phyloP scores from a whole-genome alignment of 92 coral and sea anemone species.

The Desmophyllum pertusum region DNA sequence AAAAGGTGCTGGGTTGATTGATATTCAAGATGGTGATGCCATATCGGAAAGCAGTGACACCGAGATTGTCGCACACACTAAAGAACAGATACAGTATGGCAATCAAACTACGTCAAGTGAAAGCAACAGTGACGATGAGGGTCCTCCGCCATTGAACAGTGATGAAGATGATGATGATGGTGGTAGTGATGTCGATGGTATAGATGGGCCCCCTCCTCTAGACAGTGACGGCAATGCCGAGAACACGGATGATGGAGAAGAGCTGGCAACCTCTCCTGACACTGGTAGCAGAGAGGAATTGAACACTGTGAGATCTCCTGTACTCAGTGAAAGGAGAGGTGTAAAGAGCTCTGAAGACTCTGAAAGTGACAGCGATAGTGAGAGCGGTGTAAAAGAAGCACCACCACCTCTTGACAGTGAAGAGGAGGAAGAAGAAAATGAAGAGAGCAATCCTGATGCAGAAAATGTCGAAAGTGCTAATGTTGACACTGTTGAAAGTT shows the following conservation, averaged over 20 bases:
- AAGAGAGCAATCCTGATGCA: slow-evolving; percentile 8
- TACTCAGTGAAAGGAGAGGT: neutral
- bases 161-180: slow-evolving; percentile 76
- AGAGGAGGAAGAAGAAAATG: slow-evolving; percentile 34
- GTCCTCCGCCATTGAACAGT: slow-evolving; percentile 82
- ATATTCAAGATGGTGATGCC: slow-evolving; percentile 89
- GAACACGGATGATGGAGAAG: slow-evolving; percentile 21
- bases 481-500: slow-evolving; percentile 13
- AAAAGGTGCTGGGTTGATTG: slow-evolving; percentile 57
- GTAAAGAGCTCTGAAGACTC: slow-evolving; percentile 12
- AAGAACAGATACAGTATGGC: slow-evolving; percentile 68
- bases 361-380: slow-evolving; percentile 35
- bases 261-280: slow-evolving; percentile 33
- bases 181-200: slow-evolving; percentile 60
- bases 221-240: slow-evolving; percentile 61
- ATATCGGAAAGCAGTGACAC: slow-evolving; percentile 87
- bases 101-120: slow-evolving; percentile 44
- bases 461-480: slow-evolving; percentile 11
- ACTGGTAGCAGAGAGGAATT: slow-evolving; percentile 29
- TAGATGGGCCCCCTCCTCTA: slow-evolving; percentile 75
- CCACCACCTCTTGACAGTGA: slow-evolving; percentile 65
- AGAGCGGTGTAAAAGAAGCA: slow-evolving; percentile 46
- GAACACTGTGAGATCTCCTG: neutral
- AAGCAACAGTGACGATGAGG: slow-evolving; percentile 61
- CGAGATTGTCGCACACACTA: slow-evolving; percentile 90